Evolutionary conservation across 2,797 vertebrate genomes (phyloP), one percentile per base, ranked within the genome.

Genomic region (Antennarius maculatus): DNA sequence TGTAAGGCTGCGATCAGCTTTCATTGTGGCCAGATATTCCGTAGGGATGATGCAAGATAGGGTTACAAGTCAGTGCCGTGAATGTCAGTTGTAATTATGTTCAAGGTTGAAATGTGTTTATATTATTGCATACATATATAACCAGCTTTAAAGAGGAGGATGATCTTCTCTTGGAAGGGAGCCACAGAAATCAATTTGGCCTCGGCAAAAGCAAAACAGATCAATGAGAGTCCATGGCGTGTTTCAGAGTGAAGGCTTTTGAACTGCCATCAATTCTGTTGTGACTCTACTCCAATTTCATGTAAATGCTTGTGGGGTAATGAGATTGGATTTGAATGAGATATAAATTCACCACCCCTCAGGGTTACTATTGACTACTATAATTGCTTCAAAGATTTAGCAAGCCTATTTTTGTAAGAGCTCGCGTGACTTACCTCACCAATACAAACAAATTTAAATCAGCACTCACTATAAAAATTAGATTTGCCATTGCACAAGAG

Each of bases 151-250:
- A 68, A 45, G 37, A 39, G 37, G 37, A 39, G 37, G 37, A 39
- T 9, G 42, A 3, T 58, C 52, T 8, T 64, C 79, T 79, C 50
- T 65, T 65, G 39, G 68, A 27, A 9, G 34, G 10, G 52, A 47
- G 61, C 68, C 52, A 67, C 29, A 81, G 76, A 82, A 71, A 86
- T 74, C 69, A 72, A 56, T 23, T 61, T 67, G 48, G 54, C 77
- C 61, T 74, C 51, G 55, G 65, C 51, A 65, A 56, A 73, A 80
- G 69, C 18, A 49, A 15, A 71, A 66, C 62, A 55, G 79, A 84
- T 91, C 81, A 61, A 86, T 89, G 79, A 73, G 54, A 77, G 74
- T 86, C 78, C 70, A 71, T 72, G 82, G 66, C 73, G 9, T 18
- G 46, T 84, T 89, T 83, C 67, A 50, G 70, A 83, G 65, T 58